Percentiles rank a stretch among this genome's conserved stretches.
Conservation (phyloP, 2,888 invertebrate species). For the Andricus quercusramuli region DNA sequence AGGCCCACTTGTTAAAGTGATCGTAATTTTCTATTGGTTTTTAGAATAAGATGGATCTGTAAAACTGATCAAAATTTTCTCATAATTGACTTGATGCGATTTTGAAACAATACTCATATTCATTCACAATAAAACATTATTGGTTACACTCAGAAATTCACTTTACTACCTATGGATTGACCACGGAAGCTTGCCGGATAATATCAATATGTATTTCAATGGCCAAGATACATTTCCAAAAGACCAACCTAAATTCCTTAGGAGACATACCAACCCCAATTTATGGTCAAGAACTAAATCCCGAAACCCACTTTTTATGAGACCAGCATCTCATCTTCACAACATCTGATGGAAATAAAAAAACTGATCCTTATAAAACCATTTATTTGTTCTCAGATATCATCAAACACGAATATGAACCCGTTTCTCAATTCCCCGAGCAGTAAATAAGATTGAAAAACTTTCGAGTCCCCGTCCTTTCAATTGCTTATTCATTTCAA, state of each 20-base stretch:
- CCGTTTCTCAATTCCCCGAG: background rate
- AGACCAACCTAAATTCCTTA: background rate
- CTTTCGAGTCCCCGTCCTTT: conserved; percentile 22
- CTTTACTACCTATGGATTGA: background rate
- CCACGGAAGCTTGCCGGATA: background rate
- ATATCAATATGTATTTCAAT: background rate
- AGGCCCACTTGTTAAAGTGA: no score
- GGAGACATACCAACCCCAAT: background rate
- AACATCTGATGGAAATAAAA: background rate
- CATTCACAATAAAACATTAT: no score
- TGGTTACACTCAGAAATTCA: no score
- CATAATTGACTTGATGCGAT: no score
- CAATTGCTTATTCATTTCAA: conserved; percentile 31
- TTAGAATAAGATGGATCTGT: no score
- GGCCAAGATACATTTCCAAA: background rate
- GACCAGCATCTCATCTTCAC: background rate
- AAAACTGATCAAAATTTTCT: no score
- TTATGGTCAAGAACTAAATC: background rate
- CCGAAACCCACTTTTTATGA: background rate
- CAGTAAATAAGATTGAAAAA: conserved; percentile 36
- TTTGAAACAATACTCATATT: no score
- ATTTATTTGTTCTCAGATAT: conserved; percentile 2
- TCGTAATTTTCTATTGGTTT: no score
- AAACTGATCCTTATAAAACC: background rate
- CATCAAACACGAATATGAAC: conserved; percentile 29